phyloP scores from a whole-genome alignment of 1,140 invertebrate species.

The Neodiprion pinetum region DNA sequence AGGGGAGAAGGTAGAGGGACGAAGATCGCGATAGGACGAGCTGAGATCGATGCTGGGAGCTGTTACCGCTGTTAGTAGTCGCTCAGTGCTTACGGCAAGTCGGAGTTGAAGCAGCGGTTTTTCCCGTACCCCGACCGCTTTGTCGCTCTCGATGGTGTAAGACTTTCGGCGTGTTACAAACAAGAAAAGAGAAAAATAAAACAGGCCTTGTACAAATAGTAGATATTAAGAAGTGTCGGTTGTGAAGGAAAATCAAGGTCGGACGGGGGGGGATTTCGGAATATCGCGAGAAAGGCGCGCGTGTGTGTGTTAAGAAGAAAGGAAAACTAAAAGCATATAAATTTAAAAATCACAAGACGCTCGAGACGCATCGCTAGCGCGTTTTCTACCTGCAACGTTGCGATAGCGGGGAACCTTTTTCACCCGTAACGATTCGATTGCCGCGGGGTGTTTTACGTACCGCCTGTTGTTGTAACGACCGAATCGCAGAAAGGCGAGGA shows the following conservation, averaged over 20 bases:
- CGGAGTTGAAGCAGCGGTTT: not conserved
- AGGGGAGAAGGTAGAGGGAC: not conserved
- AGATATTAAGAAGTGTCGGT: too few relatives aligned
- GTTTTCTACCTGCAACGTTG: too few relatives aligned
- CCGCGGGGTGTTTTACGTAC: too few relatives aligned
- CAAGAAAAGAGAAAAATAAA: not conserved
- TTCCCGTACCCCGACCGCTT: not conserved
- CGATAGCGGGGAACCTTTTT: too few relatives aligned
- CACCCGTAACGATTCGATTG: too few relatives aligned
- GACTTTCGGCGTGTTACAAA: not conserved
- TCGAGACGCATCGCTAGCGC: not conserved
- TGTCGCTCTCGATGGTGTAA: not conserved
- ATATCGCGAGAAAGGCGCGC: slow-evolving; percentile 32
- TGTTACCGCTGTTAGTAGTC: not conserved
- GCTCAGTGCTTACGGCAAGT: not conserved
- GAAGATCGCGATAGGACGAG: not conserved
- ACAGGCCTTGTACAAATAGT: not conserved
- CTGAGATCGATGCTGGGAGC: not conserved
- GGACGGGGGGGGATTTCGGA: slow-evolving; percentile 39
- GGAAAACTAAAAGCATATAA: not conserved
- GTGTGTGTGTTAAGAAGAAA: slow-evolving; percentile 16
- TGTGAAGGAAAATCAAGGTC: slow-evolving; percentile 1
- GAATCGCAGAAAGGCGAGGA: too few relatives aligned
- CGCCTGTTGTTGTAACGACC: too few relatives aligned
- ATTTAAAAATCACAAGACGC: not conserved